phyloP scores from a whole-genome alignment of 2,797 vertebrate genomes.

The Aeoliscus strigatus region DNA sequence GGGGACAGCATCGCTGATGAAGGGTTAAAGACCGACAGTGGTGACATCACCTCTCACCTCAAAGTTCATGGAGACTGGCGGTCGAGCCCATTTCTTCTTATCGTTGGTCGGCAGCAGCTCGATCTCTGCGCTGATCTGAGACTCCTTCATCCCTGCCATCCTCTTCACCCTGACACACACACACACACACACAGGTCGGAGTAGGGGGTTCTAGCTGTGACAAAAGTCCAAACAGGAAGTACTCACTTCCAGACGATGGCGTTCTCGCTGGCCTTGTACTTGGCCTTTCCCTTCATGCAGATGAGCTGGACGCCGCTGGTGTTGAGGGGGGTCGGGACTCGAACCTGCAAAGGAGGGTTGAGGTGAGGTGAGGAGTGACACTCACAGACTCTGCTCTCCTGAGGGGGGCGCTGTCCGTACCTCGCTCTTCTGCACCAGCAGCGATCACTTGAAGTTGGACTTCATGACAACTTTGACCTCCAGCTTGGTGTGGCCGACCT shows the following conservation, averaged over 20 bases:
- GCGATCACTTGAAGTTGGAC: conserved; percentile 98
- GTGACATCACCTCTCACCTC: conserved; percentile 76
- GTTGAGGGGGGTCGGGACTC: conserved; percentile 95
- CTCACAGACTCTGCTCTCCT: too few relatives aligned
- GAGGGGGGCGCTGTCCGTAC: conserved; percentile 63
- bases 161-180: conserved; percentile 86
- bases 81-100: conserved; percentile 99
- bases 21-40: too few relatives aligned
- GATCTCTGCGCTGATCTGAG: conserved; percentile 97
- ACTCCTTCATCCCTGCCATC: conserved; percentile 99
- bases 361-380: too few relatives aligned
- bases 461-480: conserved; percentile 99
- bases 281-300: conserved; percentile 99
- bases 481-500: conserved; percentile 96
- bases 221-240: background rate
- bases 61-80: conserved; percentile 99
- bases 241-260: conserved; percentile 99
- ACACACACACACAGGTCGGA: background rate
- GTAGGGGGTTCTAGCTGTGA: too few relatives aligned
- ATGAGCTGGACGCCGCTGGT: conserved; percentile 99
- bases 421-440: conserved; percentile 99
- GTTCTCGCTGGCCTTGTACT: conserved; percentile 99
- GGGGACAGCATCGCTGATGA: too few relatives aligned
- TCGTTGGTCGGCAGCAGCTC: conserved; percentile 96
- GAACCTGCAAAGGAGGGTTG: conserved; percentile 76